Base-by-base conservation (phyloP, 2,113 vertebrate species). In the Hydrolagus affinis region DNA sequence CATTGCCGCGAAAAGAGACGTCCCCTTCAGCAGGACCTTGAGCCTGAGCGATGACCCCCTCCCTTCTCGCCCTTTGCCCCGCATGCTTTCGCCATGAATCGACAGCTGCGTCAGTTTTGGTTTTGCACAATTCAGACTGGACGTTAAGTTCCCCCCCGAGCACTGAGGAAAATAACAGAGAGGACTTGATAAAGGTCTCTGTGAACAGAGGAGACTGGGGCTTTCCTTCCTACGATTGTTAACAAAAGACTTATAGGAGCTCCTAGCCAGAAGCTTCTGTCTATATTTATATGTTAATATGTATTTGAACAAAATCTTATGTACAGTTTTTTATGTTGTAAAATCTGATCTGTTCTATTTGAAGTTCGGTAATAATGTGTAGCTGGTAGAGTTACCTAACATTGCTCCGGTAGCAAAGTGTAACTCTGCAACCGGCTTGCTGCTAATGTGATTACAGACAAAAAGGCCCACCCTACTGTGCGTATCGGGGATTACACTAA, bases 1-100 rank as follows among this genome's bases (percentile, higher is more conserved):
- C 97, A 98, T 91, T 99, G 98, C 88, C 96, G 96, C 0, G 97
- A 99, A 92, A 96, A 96, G 90, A 97, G 96, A 88, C 92, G 97
- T 66, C 94, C 93, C 77, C 92, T 95, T 91, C 96, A 95, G 87
- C 93, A 96, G 21, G 98, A 98, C 91, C 95, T 96, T 0, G 97
- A 98, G 88, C 98, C 97, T 0, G 97, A 99, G 68, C 98, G 97
- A 76, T 97, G 96, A 96, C 92, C 44, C 85, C 56, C 44, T 44
- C 70, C 85, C 85, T 73, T 69, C 72, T 85, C 85, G 23, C 70
- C 85, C 85, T 85, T 44, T 28, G 62, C 78, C 78, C 78, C 60
- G 78, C 78, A 83, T 83, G 78, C 78, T 83, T 83, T 83, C 78
- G 78, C 78, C 78, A 83, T 66, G 60, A 17, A 32, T 83, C 78